These are phyloP conservation scores for Saccostrea cuccullata DNA, from an alignment of 1,140 invertebrate species.

Conservation along the genomic window DNA sequence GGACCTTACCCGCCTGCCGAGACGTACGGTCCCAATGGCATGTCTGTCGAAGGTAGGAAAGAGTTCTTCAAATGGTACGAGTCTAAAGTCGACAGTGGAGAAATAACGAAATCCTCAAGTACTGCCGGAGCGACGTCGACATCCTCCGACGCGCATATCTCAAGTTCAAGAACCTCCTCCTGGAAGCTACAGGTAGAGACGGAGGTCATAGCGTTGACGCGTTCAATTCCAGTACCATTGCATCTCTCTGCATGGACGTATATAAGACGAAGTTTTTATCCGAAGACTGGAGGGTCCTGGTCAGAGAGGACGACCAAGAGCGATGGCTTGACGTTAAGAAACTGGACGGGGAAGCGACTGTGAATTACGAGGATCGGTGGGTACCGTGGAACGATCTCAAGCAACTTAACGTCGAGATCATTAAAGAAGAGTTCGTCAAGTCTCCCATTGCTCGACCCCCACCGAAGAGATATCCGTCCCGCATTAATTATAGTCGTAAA, in stretches of 20 bases:
- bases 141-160: slow-evolving; percentile 5
- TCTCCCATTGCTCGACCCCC: slow-evolving; percentile 44
- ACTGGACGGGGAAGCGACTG: not conserved
- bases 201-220: not conserved
- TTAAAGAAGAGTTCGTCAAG: not conserved
- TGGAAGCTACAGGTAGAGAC: not conserved
- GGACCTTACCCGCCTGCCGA: slow-evolving; percentile 27
- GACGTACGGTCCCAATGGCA: slow-evolving; percentile 23
- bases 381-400: not conserved
- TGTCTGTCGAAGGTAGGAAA: slow-evolving; percentile 5
- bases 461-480: slow-evolving; percentile 46
- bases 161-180: not conserved
- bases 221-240: not conserved
- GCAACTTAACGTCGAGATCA: not conserved
- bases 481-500: not conserved
- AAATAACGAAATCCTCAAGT: slow-evolving; percentile 28
- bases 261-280: slow-evolving; percentile 13
- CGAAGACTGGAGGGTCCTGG: not conserved
- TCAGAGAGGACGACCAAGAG: not conserved
- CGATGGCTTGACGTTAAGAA: not conserved
- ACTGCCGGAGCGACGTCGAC: slow-evolving; percentile 28
- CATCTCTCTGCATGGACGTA: slow-evolving; percentile 25
- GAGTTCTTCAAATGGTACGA: slow-evolving; percentile 21
- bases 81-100: not conserved
- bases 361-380: not conserved